Percentiles rank a stretch among this genome's conserved stretches.
phyloP scores from a whole-genome alignment of 1,140 invertebrate species.

The Drosophila repletoides region DNA sequence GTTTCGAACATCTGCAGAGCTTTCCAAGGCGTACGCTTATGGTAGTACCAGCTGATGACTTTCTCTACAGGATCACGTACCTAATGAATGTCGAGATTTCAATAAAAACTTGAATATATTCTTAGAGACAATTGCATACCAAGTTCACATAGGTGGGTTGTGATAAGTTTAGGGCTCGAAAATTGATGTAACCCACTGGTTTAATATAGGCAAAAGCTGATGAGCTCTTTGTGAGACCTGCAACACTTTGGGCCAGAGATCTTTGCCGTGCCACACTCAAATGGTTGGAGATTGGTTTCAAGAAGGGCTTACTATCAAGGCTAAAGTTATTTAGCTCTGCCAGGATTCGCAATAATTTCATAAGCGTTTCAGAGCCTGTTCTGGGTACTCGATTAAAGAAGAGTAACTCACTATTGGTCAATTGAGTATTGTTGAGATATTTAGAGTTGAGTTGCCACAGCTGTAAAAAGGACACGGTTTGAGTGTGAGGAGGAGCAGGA shows the following conservation, averaged over 20 bases:
- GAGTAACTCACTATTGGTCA: conserved; percentile 87
- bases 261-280: conserved; percentile 34
- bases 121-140: conserved; percentile 81
- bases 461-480: conserved; percentile 28
- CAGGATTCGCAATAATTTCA: conserved; percentile 90
- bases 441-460: conserved; percentile 50
- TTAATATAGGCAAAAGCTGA: conserved; percentile 47
- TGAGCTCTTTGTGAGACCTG: conserved; percentile 49
- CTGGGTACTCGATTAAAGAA: conserved; percentile 96
- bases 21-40: conserved; percentile 89
- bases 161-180: conserved; percentile 87
- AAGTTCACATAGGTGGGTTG: conserved; percentile 94
- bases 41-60: conserved; percentile 94
- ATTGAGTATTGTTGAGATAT: conserved; percentile 89
- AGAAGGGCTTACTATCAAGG: conserved; percentile 28
- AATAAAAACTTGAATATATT: neutral
- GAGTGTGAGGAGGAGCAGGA: conserved; percentile 4
- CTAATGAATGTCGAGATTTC: conserved; percentile 5
- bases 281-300: conserved; percentile 10
- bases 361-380: conserved; percentile 91
- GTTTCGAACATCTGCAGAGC: conserved; percentile 74
- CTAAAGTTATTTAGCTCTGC: conserved; percentile 87
- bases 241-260: conserved; percentile 26
- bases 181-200: conserved; percentile 83
- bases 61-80: conserved; percentile 91